Evolutionary conservation across 2,797 vertebrate genomes (phyloP).

Genomic region (Sitta carolinensis): DNA sequence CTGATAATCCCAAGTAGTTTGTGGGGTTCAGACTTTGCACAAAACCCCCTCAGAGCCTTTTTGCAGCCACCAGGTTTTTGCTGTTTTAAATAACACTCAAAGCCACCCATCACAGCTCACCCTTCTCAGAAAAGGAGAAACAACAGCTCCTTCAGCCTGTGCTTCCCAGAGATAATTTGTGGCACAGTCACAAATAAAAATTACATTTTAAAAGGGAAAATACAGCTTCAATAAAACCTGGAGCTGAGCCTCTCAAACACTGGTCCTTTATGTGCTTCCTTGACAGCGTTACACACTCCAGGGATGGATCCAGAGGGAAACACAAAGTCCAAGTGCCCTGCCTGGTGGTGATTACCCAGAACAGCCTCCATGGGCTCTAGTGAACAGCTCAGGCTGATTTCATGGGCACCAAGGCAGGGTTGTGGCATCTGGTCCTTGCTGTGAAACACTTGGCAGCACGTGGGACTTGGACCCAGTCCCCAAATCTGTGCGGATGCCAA

Average conservation of each 20-base stretch:
- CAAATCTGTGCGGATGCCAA: accelerated
- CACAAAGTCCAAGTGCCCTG: not conserved
- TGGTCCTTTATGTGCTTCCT: not conserved
- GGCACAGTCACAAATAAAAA: not conserved
- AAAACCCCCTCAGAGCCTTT: not conserved
- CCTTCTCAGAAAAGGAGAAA: not conserved
- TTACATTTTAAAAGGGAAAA: not conserved
- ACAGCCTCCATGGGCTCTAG: not conserved
- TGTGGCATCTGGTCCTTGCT: not conserved
- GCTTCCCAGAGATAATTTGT: not conserved
- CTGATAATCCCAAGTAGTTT: not conserved
- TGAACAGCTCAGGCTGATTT: not conserved
- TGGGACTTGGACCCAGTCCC: not conserved
- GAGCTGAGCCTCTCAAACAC: not conserved
- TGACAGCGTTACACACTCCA: not conserved
- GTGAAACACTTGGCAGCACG: accelerated
- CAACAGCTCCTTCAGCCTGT: not conserved
- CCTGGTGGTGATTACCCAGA: accelerated
- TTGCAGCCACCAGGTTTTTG: not conserved
- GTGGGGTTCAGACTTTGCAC: not conserved
- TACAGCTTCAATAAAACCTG: slow-evolving; percentile 41
- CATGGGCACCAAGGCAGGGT: not conserved
- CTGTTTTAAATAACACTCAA: not conserved
- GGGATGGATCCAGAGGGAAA: not conserved
- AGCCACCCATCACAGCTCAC: not conserved